Conservation (phyloP, 2,888 invertebrate species). For the Hydriomena furcata region DNA sequence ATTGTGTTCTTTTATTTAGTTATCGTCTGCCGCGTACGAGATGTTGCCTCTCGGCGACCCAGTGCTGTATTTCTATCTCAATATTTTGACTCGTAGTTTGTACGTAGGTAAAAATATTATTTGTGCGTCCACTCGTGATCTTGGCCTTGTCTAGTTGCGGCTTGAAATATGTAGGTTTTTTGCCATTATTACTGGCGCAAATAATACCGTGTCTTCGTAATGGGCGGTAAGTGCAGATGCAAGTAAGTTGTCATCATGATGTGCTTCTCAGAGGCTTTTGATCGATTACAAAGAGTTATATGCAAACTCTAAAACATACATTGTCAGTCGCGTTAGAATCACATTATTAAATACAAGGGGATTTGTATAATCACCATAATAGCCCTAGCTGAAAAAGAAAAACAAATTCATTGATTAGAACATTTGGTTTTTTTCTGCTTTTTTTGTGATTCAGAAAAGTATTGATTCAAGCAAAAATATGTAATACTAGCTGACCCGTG, state of each 20-base stretch:
- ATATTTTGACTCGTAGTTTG: slow-evolving; percentile 26
- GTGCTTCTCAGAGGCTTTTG: slow-evolving; percentile 36
- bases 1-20: slow-evolving; percentile 70
- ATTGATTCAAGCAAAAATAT: slow-evolving; percentile 2
- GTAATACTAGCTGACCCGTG: too few relatives aligned
- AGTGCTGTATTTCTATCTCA: slow-evolving; percentile 37
- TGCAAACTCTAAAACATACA: slow-evolving; percentile 8
- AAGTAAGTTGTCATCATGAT: slow-evolving; percentile 37
- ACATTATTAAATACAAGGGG: background rate
- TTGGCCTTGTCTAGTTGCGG: slow-evolving; percentile 64
- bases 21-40: slow-evolving; percentile 55
- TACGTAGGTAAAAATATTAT: slow-evolving; percentile 28
- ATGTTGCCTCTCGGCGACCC: slow-evolving; percentile 53
- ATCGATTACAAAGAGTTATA: slow-evolving; percentile 3
- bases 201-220: slow-evolving; percentile 54
- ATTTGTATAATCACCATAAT: background rate
- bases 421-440: background rate
- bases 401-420: background rate
- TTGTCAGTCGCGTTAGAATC: slow-evolving; percentile 8
- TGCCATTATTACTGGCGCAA: slow-evolving; percentile 50
- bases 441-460: too few relatives aligned
- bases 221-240: slow-evolving; percentile 69
- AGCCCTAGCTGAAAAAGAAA: background rate
- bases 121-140: slow-evolving; percentile 51
- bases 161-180: slow-evolving; percentile 50